Conservation (phyloP, 2,797 vertebrate species). For the Myiotriccus ornatus region DNA sequence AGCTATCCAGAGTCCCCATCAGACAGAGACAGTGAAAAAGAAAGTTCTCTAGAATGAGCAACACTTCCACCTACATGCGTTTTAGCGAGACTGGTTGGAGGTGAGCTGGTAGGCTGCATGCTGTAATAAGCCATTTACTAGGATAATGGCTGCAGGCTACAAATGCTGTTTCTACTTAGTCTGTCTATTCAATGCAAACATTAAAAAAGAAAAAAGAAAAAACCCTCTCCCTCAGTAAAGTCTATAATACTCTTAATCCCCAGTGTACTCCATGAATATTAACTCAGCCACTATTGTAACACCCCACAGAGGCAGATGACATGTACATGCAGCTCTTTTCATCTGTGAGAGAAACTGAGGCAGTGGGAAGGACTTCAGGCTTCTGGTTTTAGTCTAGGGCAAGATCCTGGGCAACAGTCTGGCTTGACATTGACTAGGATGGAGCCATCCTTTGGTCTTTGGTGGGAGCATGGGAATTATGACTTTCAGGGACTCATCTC, state of each 20-base stretch:
- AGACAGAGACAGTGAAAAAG: conserved; percentile 36
- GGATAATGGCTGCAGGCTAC: conserved; percentile 58
- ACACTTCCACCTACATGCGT: conserved; percentile 8
- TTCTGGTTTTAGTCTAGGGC: background rate
- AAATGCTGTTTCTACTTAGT: conserved; percentile 39
- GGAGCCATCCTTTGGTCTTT: background rate
- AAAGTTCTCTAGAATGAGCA: conserved; percentile 62
- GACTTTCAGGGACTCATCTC: background rate
- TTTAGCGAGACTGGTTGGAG: conserved; percentile 18
- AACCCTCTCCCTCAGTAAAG: background rate
- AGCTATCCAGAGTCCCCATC: conserved; percentile 42
- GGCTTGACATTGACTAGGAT: background rate
- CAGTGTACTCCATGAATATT: background rate
- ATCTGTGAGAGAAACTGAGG: background rate
- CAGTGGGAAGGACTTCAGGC: background rate
- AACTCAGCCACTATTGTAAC: background rate
- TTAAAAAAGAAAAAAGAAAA: background rate
- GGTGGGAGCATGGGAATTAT: background rate
- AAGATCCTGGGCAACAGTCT: background rate
- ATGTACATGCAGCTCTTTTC: background rate
- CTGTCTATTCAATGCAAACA: conserved; percentile 40
- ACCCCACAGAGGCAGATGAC: background rate
- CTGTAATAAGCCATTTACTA: conserved; percentile 53
- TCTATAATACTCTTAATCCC: conserved; percentile 18
- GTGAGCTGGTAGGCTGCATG: conserved; percentile 21